Base-by-base conservation (phyloP, 2,113 vertebrate genomes). In the Dipodomys ordii region DNA sequence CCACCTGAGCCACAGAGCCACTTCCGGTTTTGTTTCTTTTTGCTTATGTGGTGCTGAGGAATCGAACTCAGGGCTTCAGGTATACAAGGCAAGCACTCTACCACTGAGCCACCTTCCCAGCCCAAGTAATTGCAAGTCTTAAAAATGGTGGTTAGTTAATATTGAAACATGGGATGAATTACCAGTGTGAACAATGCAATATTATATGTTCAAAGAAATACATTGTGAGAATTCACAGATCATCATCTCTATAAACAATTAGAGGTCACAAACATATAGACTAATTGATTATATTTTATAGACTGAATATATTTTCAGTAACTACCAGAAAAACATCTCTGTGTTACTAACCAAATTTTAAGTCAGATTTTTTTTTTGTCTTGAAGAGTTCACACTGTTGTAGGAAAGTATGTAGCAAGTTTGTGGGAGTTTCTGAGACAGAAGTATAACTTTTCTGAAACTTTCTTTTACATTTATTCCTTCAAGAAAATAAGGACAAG, bases 301-400 rank as follows among this genome's bases (percentile, higher is more conserved):
- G 53, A 78, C 35, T 83, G 30, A 91, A 20, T 72, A 69, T 35
- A 35, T 77, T 92, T 57, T 84, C 12, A 87, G 46, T 83, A 88
- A 87, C 23, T n/a, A 89, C 60, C 35, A 88, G 4, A 57, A 85
- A 57, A 64, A 13, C 8, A 77, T 71, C 8, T 60, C 10, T 77
- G 4, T 95, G 3, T 71, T 77, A 85, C 25, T 57, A 73, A 68
- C 4, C 25, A 44, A 67, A 49, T 82, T 82, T 83, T 16, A 88
- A 82, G 19, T 49, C 57, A 46, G 77, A 49, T 49, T 49, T 49
- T 57, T 57, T 57, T 57, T 13, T 57, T 57, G 2, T 57, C 53
- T 57, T 57, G 11, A 57, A 57, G 53, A 57, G 53, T 57, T 57
- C 19, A 91, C 2, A 18, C 5, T 32, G 27, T 6, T 67, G 6